Evolutionary conservation across 2,113 vertebrate genomes (phyloP), one percentile per base, ranked within the genome.

Genomic region (Recurvirostra avosetta): DNA sequence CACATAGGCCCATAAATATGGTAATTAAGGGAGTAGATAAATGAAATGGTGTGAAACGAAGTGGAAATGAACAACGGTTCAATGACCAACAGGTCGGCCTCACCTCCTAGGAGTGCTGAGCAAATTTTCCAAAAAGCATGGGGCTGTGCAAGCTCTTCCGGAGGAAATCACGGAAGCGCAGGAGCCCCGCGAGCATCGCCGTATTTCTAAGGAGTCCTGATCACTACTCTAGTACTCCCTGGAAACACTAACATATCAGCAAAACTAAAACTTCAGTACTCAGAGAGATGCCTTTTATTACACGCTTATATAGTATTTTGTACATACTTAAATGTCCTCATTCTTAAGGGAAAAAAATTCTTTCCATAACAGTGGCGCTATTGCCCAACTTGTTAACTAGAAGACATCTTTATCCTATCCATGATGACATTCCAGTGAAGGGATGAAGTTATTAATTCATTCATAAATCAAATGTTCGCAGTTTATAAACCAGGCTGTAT

Each of bases 1-100:
- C 86, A 74, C 83, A 62, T 2, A 91, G 82, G 40, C 47, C 83
- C 68, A 89, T 92, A 96, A 95, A 96, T 38, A 85, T 22, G 43
- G 68, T 27, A 90, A 90, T 92, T 88, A 93, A 86, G 43, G 65
- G 21, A 84, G 80, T 68, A 94, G 88, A 94, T 81, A 91, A 95
- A 92, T 47, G 66, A 92, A 94, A 94, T 8, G 55, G 90, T 73
- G 82, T 74, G 82, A 93, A 96, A 93, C 20, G 40, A 93, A 88
- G 96, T 78, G 92, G 88, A 83, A 96, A 93, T 26, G 50, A 88
- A n/a, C 82, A 88, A 23, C 50, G 71, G 32, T 8, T 77, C 75
- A 74, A 5, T 23, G 68, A 67, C 32, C 82, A 80, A 71, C n/a
- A 92, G 47, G 56, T 40, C 77, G 79, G 88, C 38, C 80, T 91